Evolutionary conservation across 2,797 vertebrate species (phyloP).

Genomic region (Aplochiton taeniatus): DNA sequence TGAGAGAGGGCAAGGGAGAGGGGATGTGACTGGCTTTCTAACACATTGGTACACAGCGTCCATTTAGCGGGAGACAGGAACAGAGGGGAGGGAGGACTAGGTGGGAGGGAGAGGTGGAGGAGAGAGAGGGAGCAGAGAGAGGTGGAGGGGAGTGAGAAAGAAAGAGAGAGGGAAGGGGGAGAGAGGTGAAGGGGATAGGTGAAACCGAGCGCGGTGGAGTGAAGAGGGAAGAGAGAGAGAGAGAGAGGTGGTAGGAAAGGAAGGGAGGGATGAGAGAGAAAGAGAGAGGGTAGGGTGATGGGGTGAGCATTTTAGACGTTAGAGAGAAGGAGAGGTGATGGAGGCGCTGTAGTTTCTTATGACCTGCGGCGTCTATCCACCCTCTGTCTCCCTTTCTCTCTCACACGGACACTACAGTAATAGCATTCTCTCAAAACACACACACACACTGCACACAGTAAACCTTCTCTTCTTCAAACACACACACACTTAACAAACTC

Average conservation of each 20-base stretch:
- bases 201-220: constrained; percentile 9
- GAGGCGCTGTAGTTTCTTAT: constrained; percentile 7
- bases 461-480: not conserved
- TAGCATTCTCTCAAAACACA: not conserved
- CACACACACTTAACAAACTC: not conserved
- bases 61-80: constrained; percentile 70
- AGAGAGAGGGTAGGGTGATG: no score
- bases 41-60: constrained; percentile 76
- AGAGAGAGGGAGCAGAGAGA: constrained; percentile 30
- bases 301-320: no score
- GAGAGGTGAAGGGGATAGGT: constrained; percentile 9
- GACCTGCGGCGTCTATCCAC: not conserved
- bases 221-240: constrained; percentile 33
- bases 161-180: constrained; percentile 1
- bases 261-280: not conserved
- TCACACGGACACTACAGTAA: not conserved
- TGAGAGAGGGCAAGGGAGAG: constrained; percentile 63
- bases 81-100: not conserved
- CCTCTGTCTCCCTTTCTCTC: not conserved
- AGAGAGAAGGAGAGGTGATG: no score
- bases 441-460: not conserved
- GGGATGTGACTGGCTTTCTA: constrained; percentile 83
- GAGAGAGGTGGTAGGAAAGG: no score
- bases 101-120: constrained; percentile 40
- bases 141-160: constrained; percentile 20